A percentile compares a stretch with the other conserved stretches of the same genome.
Conservation (phyloP, 2,113 vertebrate species). For the Cervus canadensis region DNA sequence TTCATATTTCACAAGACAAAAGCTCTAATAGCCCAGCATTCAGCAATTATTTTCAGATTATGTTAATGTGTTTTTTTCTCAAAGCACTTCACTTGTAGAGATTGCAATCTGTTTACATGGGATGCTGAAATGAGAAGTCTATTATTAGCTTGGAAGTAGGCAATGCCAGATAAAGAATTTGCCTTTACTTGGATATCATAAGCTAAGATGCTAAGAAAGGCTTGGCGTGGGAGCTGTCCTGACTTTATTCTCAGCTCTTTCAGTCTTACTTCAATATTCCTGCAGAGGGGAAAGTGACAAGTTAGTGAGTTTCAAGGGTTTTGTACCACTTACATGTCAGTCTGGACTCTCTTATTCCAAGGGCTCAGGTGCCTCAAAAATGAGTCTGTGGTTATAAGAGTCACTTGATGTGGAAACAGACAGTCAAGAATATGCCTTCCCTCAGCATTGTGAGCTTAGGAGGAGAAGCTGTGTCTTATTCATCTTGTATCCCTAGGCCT, state of each 20-base stretch:
- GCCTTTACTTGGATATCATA: not conserved
- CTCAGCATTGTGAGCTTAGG: not conserved
- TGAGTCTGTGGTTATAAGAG: not conserved
- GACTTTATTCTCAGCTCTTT: not conserved
- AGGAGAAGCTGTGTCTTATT: not conserved
- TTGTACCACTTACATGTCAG: not conserved
- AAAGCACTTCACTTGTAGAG: constrained; percentile 48
- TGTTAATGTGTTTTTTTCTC: constrained; percentile 38
- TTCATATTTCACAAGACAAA: constrained; percentile 57
- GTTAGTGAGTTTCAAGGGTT: not conserved
- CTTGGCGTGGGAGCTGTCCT: not conserved
- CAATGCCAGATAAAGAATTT: not conserved
- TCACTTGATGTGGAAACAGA: not conserved
- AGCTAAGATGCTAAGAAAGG: not conserved
- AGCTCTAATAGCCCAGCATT: constrained; percentile 39
- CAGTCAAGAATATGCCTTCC: not conserved
- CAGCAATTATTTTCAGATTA: constrained; percentile 69
- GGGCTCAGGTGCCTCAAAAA: not conserved
- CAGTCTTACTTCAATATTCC: not conserved
- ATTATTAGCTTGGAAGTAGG: constrained; percentile 32
- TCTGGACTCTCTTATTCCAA: not conserved
- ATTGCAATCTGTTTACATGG: constrained; percentile 59
- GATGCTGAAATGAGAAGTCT: constrained; percentile 40
- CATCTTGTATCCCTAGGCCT: not conserved
- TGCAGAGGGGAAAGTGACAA: not conserved